phyloP scores from a whole-genome alignment of 2,113 vertebrate genomes.

The Cephalopholis sonnerati region DNA sequence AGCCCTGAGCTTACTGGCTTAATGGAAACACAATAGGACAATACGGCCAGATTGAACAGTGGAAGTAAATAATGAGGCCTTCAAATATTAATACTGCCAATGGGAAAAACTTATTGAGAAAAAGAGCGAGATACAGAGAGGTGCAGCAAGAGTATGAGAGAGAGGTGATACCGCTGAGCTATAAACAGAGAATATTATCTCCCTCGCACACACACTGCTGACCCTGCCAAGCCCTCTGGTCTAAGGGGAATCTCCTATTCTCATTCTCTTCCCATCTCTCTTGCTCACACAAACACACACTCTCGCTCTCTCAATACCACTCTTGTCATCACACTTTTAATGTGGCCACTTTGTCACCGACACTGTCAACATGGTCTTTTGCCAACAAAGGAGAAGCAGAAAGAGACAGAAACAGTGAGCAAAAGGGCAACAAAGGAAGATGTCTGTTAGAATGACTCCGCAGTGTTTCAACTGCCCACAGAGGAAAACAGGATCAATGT shows the following conservation, averaged over 20 bases:
- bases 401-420: slow-evolving; percentile 30
- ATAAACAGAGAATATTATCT: slow-evolving; percentile 71
- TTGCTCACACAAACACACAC: slow-evolving; percentile 31
- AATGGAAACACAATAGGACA: slow-evolving; percentile 35
- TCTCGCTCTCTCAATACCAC: slow-evolving; percentile 13
- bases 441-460: slow-evolving; percentile 54
- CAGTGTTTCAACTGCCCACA: slow-evolving; percentile 57
- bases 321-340: slow-evolving; percentile 55
- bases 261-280: slow-evolving; percentile 52
- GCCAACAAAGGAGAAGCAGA: slow-evolving; percentile 16
- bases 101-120: slow-evolving; percentile 14
- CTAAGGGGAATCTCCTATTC: slow-evolving; percentile 65
- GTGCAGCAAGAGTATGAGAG: slow-evolving; percentile 35
- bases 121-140: slow-evolving; percentile 17
- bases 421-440: slow-evolving; percentile 61
- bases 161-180: slow-evolving; percentile 43
- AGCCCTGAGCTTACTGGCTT: slow-evolving; percentile 1
- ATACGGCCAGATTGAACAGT: not conserved
- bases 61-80: slow-evolving; percentile 54
- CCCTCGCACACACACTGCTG: slow-evolving; percentile 64
- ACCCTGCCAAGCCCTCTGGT: slow-evolving; percentile 64
- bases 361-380: slow-evolving; percentile 33
- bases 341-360: slow-evolving; percentile 56
- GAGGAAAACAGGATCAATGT: slow-evolving; percentile 72
- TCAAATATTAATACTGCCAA: slow-evolving; percentile 61